Percentiles rank a stretch among this genome's conserved stretches.
These are phyloP conservation scores for Anaspis maculata DNA, from an alignment of 2,888 invertebrate genomes.

Conservation along the genomic window DNA sequence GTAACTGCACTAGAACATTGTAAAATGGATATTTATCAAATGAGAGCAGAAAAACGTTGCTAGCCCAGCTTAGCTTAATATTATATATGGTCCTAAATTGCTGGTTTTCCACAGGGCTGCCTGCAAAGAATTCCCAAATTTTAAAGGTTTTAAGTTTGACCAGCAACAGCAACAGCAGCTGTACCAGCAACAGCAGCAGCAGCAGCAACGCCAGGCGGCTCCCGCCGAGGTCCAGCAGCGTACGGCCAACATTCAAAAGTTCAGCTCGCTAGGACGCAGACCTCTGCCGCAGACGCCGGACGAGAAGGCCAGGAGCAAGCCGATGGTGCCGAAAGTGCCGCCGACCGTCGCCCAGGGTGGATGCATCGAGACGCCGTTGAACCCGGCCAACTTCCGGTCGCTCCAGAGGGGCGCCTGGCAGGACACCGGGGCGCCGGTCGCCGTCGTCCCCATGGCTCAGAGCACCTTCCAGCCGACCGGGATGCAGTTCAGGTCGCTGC, in stretches of 20 bases:
- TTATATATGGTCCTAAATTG: too few species aligned
- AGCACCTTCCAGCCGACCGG: conserved; percentile 31
- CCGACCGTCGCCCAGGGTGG: conserved; percentile 32
- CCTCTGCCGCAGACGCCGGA: conserved; percentile 42
- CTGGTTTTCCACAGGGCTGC: conserved; percentile 38
- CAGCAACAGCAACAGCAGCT: conserved; percentile 47
- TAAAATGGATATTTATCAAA: too few species aligned
- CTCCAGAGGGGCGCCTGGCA: conserved; percentile 43
- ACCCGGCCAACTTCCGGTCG: conserved; percentile 48
- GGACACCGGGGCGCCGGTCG: too few species aligned
- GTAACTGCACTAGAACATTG: too few species aligned
- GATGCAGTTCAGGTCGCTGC: conserved; percentile 42
- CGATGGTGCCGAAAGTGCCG: conserved; percentile 39
- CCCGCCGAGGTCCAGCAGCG: conserved; percentile 24
- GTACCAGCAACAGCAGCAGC: conserved; percentile 30
- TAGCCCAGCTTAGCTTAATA: too few species aligned
- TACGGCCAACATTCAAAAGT: conserved; percentile 42
- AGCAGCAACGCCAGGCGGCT: conserved; percentile 23
- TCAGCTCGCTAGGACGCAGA: conserved; percentile 40
- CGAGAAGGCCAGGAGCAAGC: conserved; percentile 38
- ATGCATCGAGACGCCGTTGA: conserved; percentile 38
- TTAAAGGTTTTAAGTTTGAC: conserved; percentile 45
- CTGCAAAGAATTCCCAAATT: conserved; percentile 46
- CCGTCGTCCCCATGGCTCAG: too few species aligned
- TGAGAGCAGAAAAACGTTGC: too few species aligned